These are phyloP conservation scores for Lacerta bilineata DNA, from an alignment of 2,797 vertebrate genomes.

Conservation along the genomic window DNA sequence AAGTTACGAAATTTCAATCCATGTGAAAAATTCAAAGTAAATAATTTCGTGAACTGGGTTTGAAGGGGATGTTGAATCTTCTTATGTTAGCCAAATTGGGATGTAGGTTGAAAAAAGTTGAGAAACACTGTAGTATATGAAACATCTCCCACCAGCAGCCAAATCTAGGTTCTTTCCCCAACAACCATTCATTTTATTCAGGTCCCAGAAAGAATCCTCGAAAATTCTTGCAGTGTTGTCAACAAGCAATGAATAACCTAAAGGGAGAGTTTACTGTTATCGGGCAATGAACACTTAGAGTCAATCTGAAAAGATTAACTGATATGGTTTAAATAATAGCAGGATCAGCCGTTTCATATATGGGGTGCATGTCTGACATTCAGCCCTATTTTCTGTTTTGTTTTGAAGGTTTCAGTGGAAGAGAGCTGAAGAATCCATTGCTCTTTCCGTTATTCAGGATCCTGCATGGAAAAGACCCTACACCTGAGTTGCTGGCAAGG, in stretches of 20 bases:
- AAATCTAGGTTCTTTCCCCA: too few species aligned
- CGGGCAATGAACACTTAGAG: background rate
- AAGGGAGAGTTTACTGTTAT: background rate
- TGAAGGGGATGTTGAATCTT: too few species aligned
- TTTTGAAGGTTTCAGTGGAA: constrained; percentile 88
- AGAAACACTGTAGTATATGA: too few species aligned
- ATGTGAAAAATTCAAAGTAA: too few species aligned
- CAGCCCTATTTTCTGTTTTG: background rate
- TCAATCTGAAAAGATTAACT: background rate
- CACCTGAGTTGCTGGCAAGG: constrained; percentile 25
- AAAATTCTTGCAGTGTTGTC: constrained; percentile 14
- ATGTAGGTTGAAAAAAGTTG: too few species aligned
- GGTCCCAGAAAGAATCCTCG: background rate
- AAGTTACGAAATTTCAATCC: too few species aligned
- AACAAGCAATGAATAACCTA: background rate
- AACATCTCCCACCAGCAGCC: too few species aligned
- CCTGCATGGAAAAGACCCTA: constrained; percentile 86
- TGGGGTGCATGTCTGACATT: background rate
- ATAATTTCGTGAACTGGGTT: too few species aligned
- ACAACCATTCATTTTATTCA: too few species aligned
- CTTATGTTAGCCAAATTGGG: too few species aligned
- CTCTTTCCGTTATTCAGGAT: constrained; percentile 88
- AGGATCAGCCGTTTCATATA: background rate
- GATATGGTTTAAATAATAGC: background rate
- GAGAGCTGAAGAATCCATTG: constrained; percentile 82